These are phyloP conservation scores for Frankliniella intonsa DNA, from an alignment of 2,888 invertebrate species.

Conservation along the genomic window DNA sequence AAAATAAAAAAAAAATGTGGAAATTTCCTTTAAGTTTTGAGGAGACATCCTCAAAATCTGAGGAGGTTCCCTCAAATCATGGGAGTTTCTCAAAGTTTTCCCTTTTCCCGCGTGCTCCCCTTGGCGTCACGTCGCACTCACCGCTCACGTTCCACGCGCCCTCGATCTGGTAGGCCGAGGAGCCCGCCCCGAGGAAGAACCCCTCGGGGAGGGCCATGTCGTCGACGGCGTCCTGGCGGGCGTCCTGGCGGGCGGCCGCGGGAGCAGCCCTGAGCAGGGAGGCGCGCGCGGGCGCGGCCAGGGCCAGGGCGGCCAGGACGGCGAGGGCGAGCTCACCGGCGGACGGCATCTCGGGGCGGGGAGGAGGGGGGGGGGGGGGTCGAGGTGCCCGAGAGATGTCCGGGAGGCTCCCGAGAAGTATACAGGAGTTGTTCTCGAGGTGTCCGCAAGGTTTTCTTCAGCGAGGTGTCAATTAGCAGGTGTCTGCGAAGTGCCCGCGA, in stretches of 20 bases:
- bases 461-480: too few relatives aligned
- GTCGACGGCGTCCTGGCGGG: not conserved
- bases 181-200: not conserved
- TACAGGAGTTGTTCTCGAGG: too few relatives aligned
- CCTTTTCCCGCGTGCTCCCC: too few relatives aligned
- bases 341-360: not conserved
- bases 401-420: not conserved
- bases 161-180: not conserved
- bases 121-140: not conserved
- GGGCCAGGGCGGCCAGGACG: not conserved
- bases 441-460: too few relatives aligned
- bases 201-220: not conserved
- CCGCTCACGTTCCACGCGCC: not conserved
- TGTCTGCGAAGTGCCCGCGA: too few relatives aligned
- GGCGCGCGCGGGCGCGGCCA: not conserved
- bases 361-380: too few relatives aligned
- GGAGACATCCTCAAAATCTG: too few relatives aligned
- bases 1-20: too few relatives aligned
- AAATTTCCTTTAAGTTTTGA: too few relatives aligned
- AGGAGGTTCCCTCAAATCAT: too few relatives aligned
- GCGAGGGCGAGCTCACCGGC: not conserved
- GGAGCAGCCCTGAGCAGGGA: not conserved
- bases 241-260: not conserved
- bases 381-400: too few relatives aligned
- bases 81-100: too few relatives aligned